Evolutionary conservation across 2,113 vertebrate genomes (phyloP).

Genomic region (Plecturocebus donacophilus): DNA sequence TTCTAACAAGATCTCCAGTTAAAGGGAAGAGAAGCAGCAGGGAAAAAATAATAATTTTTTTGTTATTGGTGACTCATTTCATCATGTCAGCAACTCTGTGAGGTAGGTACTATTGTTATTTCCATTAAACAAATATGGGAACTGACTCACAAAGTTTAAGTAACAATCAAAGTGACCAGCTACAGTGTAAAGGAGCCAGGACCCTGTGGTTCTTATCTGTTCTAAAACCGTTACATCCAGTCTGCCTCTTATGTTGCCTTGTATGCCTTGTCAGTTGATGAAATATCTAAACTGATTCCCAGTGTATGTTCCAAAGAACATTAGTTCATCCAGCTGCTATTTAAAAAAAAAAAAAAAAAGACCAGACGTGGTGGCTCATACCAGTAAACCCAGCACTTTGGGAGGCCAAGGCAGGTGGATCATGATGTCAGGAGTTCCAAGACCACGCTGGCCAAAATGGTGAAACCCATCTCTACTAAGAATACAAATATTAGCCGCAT

Average conservation of each 20-base stretch:
- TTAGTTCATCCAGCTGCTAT: conserved; percentile 4
- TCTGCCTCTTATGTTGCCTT: not conserved
- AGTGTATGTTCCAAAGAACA: not conserved
- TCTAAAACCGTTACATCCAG: not conserved
- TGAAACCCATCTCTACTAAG: no score
- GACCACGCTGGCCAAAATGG: no score
- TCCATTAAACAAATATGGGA: no score
- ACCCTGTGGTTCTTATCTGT: not conserved
- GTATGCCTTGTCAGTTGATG: not conserved
- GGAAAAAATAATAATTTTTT: not conserved
- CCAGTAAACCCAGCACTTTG: no score
- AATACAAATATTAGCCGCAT: no score
- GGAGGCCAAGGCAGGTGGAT: no score
- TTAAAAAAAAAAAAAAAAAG: not conserved
- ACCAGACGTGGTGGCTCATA: no score
- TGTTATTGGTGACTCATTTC: not conserved
- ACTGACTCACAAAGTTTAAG: not conserved
- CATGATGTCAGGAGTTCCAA: no score
- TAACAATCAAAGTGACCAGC: not conserved
- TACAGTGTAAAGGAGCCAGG: not conserved
- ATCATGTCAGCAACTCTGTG: not conserved
- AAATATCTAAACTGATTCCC: not conserved
- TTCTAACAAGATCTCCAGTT: conserved; percentile 28
- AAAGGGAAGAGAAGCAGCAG: not conserved
- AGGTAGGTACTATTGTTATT: no score